Evolutionary conservation across 2,797 vertebrate genomes (phyloP), one percentile per base, ranked within the genome.

Genomic region (Gastrophryne carolinensis): DNA sequence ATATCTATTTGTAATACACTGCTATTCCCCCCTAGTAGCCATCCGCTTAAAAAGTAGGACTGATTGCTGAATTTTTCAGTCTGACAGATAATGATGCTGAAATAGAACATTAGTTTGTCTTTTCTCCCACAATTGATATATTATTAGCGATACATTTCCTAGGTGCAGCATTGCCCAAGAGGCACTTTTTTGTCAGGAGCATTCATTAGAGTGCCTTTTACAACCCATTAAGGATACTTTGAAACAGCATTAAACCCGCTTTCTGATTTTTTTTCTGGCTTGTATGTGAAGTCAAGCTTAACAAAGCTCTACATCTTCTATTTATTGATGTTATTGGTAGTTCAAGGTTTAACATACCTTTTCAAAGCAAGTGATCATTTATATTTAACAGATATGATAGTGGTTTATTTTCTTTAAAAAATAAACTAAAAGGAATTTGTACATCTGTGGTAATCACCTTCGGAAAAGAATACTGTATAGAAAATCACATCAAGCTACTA

Each of bases 131-230:
- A 65, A 72, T 50, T 52, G 62, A 52, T 62, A 58, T 72, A 47
- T 27, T 30, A 73, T 73, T 73, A 73, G 71, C 64, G 61, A 17
- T 54, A 37, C 49, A 73, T 73, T 53, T 52, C 24, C 26, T 39
- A 7, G 10, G 8, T 17, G 29, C 64, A 26, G 32, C 49, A 39
- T 27, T 67, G 49, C 64, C 49, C 49, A 13, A 11, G 49, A 67
- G 64, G 21, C 49, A 23, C 49, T 26, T 56, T n/a, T 19, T 37
- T 73, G 35, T 56, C 71, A 13, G 11, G 49, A 65, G 49, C 24
- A 24, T 64, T 50, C 44, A 47, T 73, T 39, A 62, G 44, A 73
- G n/a, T 39, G 34, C 58, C 58, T 44, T 64, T 73, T 73, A 65
- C 17, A 27, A 37, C 35, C 64, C 71, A 73, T 73, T 73, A 73